Evolutionary conservation across 2,113 vertebrate genomes (phyloP).

Genomic region (Odocoileus virginianus): DNA sequence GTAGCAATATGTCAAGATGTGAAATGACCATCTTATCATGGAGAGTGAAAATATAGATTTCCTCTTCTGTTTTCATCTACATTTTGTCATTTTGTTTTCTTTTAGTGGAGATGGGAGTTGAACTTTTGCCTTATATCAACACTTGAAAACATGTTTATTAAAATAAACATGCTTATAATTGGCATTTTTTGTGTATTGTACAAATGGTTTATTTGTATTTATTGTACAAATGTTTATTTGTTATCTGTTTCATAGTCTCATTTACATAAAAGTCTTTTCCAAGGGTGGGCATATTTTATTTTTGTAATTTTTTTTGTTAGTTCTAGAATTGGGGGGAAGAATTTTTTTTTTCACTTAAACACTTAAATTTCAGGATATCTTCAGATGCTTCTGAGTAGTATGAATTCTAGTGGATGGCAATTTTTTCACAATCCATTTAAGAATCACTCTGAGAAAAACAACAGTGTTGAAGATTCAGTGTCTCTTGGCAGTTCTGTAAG

Average conservation of each 20-base stretch:
- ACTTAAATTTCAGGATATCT: not conserved
- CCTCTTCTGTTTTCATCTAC: not conserved
- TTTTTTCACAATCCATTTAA: slow-evolving; percentile 28
- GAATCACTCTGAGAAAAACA: not conserved
- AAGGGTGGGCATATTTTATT: not conserved
- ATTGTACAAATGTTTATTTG: not conserved
- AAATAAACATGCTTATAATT: not conserved
- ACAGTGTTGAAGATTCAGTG: not conserved
- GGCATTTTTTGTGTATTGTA: not conserved
- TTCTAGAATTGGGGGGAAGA: not conserved
- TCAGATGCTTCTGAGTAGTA: slow-evolving; percentile 15
- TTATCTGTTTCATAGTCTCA: not conserved
- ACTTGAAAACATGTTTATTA: not conserved
- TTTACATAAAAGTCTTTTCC: not conserved
- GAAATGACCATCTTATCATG: not conserved
- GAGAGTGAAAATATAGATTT: not conserved
- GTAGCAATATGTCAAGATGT: not conserved
- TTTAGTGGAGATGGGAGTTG: not conserved
- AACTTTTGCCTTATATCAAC: not conserved
- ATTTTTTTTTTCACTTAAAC: not conserved
- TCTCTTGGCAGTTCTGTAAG: not conserved
- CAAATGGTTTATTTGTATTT: not conserved
- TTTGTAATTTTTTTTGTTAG: not conserved
- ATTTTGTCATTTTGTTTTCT: not conserved
- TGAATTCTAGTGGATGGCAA: not conserved